Percentiles rank a stretch among this genome's conserved stretches.
These are phyloP conservation scores for Xylota segnis DNA, from an alignment of 2,888 invertebrate genomes.

Conservation along the genomic window DNA sequence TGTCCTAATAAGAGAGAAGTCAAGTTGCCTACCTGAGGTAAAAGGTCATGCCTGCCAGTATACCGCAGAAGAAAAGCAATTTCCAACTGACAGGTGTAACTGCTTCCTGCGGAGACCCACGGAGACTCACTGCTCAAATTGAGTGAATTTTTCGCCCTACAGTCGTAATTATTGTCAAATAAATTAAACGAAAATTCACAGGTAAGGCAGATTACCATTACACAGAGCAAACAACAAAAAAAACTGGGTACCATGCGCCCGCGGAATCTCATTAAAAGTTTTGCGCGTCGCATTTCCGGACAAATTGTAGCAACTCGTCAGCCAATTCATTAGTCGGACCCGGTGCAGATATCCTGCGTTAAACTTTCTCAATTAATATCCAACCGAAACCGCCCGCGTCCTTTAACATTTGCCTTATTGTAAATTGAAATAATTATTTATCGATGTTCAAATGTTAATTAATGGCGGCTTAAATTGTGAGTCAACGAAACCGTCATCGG, in stretches of 20 bases:
- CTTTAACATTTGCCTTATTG: slow-evolving; percentile 39
- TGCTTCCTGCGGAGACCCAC: no score
- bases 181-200: slow-evolving; percentile 8
- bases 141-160: no score
- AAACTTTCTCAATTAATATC: slow-evolving; percentile 8
- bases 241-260: neutral
- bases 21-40: no score
- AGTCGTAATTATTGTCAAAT: neutral
- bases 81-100: no score
- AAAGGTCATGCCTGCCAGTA: no score
- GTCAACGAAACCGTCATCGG: slow-evolving; percentile 34
- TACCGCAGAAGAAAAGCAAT: no score
- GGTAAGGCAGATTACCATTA: neutral
- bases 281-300: slow-evolving; percentile 6
- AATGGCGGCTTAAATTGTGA: slow-evolving; percentile 52
- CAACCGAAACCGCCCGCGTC: neutral
- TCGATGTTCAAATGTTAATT: slow-evolving; percentile 72
- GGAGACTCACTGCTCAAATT: no score
- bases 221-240: slow-evolving; percentile 18
- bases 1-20: no score
- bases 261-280: slow-evolving; percentile 58
- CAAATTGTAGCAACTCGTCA: slow-evolving; percentile 49
- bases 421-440: slow-evolving; percentile 64
- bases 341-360: neutral
- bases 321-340: slow-evolving; percentile 24